Evolutionary conservation across 23 tunicate genomes (phyloP).

Genomic region (Trididemnum clinides): DNA sequence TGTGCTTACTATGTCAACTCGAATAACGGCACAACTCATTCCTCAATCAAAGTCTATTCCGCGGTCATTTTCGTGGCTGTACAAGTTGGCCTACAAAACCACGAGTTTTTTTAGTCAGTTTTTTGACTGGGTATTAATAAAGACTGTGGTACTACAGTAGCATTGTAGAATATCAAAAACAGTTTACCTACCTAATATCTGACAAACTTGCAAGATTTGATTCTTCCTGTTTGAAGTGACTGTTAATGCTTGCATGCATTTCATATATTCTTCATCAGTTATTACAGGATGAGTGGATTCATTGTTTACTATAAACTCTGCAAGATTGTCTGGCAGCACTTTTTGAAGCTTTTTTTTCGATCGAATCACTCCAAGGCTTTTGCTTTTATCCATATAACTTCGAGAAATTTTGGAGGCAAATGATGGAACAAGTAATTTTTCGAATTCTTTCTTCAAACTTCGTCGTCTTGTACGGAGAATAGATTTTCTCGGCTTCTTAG

Average conservation of each 20-base stretch:
- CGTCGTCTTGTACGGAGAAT: not conserved
- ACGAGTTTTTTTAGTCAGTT: too few relatives aligned
- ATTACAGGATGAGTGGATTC: slow-evolving; percentile 5
- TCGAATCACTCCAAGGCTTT: too few relatives aligned
- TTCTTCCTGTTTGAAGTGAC: not conserved
- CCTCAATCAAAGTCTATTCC: too few relatives aligned
- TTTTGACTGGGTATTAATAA: too few relatives aligned
- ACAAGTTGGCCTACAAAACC: too few relatives aligned
- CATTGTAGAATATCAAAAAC: too few relatives aligned
- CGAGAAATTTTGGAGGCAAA: not conserved
- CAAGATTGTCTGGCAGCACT: slow-evolving; percentile 39
- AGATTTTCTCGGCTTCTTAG: not conserved
- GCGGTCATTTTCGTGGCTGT: too few relatives aligned
- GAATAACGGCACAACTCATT: too few relatives aligned
- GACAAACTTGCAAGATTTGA: slow-evolving; percentile 25
- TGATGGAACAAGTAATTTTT: slow-evolving; percentile 1
- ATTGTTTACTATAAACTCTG: slow-evolving; percentile 39
- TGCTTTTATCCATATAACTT: not conserved
- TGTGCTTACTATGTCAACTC: too few relatives aligned
- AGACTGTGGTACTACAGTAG: too few relatives aligned
- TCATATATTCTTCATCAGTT: slow-evolving; percentile 30
- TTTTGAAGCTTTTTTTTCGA: not conserved
- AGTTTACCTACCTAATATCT: slow-evolving; percentile 39
- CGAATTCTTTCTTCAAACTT: slow-evolving; percentile 23
- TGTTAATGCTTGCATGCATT: slow-evolving; percentile 28